Evolutionary conservation across 1,140 invertebrate species (phyloP).

Genomic region (Rhopalosiphum padi): DNA sequence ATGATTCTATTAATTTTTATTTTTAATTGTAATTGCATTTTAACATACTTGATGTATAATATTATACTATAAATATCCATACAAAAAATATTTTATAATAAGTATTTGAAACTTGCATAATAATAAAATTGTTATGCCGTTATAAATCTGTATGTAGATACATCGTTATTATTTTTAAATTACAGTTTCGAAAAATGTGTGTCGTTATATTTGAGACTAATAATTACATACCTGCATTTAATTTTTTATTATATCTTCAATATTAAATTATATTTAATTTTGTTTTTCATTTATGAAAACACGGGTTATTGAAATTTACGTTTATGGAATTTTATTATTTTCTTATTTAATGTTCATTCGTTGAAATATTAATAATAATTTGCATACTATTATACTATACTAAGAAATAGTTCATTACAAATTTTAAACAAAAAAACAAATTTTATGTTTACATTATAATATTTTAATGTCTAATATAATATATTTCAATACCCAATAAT

Average conservation of each 20-base stretch:
- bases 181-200: background rate
- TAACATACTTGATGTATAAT: background rate
- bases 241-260: background rate
- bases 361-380: background rate
- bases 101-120: background rate
- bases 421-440: background rate
- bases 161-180: background rate
- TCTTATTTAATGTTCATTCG: background rate
- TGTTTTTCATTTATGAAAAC: background rate
- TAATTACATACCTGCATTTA: background rate
- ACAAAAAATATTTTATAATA: background rate
- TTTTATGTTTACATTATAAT: background rate
- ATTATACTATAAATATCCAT: background rate
- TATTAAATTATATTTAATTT: background rate
- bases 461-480: background rate
- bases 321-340: background rate
- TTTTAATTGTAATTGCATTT: background rate
- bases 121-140: background rate
- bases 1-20: background rate
- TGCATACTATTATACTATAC: background rate
- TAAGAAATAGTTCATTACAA: background rate
- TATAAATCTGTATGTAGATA: background rate
- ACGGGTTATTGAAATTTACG: background rate
- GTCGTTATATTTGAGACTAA: background rate
- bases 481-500: background rate